Percentiles rank a stretch among this genome's conserved stretches.
Conservation (phyloP, 1,140 invertebrate species). For the Diabrotica undecimpunctata region DNA sequence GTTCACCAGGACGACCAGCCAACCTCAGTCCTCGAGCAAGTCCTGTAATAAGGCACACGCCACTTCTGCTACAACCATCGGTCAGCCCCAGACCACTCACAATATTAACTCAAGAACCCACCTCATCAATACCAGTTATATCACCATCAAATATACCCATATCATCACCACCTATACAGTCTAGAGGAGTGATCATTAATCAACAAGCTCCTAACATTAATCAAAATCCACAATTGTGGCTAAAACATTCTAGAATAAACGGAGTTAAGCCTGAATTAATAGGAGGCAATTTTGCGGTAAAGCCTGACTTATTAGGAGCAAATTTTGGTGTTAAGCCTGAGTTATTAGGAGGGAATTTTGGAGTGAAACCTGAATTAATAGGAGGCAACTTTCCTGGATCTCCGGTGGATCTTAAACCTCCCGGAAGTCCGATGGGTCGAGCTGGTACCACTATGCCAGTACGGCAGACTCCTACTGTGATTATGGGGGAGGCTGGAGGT, state of each 20-base stretch:
- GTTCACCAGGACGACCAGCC: conserved; percentile 43
- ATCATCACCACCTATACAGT: conserved; percentile 30
- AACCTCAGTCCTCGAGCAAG: conserved; percentile 38
- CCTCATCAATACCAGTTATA: conserved; percentile 40
- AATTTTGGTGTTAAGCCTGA: conserved; percentile 64
- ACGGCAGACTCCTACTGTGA: conserved; percentile 77
- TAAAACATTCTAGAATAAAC: conserved; percentile 62
- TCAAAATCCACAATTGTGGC: conserved; percentile 59
- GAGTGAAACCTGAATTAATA: conserved; percentile 50
- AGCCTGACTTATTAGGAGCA: conserved; percentile 49
- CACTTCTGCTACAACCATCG: conserved; percentile 41
- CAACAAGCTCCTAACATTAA: conserved; percentile 45
- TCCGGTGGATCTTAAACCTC: conserved; percentile 61
- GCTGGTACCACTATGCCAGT: conserved; percentile 55
- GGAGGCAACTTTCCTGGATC: conserved; percentile 49
- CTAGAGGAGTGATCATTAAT: conserved; percentile 48
- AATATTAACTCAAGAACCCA: conserved; percentile 39
- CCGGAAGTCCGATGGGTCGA: conserved; percentile 43
- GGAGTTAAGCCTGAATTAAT: conserved; percentile 77
- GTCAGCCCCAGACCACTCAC: conserved; percentile 31
- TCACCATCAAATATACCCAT: conserved; percentile 33
- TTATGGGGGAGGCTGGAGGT: conserved; percentile 87
- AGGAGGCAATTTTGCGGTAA: conserved; percentile 58
- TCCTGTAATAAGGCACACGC: conserved; percentile 42
- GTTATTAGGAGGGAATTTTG: conserved; percentile 65